Base-by-base conservation (phyloP, 1,140 invertebrate genomes). In the Leptinotarsa defecta region DNA sequence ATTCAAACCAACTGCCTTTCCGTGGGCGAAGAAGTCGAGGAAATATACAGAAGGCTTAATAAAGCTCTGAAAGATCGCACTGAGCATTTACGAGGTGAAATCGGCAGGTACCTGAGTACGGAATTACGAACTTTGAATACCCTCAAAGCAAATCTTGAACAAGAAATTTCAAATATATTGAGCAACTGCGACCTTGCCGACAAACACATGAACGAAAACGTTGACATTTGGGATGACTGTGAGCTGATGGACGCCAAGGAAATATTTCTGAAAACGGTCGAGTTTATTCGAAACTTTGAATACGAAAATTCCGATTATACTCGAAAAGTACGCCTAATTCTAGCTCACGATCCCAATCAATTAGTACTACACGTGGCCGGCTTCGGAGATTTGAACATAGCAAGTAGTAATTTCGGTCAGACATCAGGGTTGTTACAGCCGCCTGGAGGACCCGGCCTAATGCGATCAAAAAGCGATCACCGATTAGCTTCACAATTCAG, bases 151-250 rank as follows among this genome's bases (percentile, higher is more conserved):
- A 96, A 97, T 86, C 87, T 98, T 74, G 95, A 97, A 84, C 90
- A 93, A 83, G 97, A 99, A 87, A 93, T 98, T 81, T 91, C 91
- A 67, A 98, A 97, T 86, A 96, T 98, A 74, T 90, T 93, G 80
- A 96, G 95, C 83, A 98, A 98, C 86, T 98, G 96, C 88, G 96
- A 99, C 86, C 89, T 98, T 76, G 95, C 95, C n/a, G 97, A 99
- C 87, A 95, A 95, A 86, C 92, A 96, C 87, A 94, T 97, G 90
- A 92, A 93, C 83, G 92, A 95, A 81, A 94, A 94, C 78, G 91
- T 93, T 8, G 91, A 94, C 19, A 91, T 94, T 74, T 95, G 94
- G 94, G 94, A 95, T 80, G 93, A 98, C 83, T 91, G 91, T 72
- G 95, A 96, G 84, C 88, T 96, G 48, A 94, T 97, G 87, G 95